Evolutionary conservation across 2,113 vertebrate genomes (phyloP).

Genomic region (Labrus mixtus): DNA sequence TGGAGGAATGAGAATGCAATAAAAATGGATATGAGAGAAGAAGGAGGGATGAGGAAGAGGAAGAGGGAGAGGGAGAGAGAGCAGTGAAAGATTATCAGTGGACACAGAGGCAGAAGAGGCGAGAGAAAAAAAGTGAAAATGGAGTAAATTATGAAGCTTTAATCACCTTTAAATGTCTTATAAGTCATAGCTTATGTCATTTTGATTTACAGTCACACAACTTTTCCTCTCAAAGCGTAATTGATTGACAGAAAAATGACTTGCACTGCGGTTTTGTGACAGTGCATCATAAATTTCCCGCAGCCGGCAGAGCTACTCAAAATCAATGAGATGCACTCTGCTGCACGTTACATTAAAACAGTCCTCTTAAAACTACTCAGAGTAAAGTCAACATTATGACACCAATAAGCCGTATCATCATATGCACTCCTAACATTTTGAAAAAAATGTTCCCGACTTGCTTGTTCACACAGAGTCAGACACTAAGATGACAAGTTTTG

Average conservation of each 20-base stretch:
- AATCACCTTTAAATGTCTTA: conserved; percentile 31
- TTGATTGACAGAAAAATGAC: conserved; percentile 20
- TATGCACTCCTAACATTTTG: too few relatives aligned
- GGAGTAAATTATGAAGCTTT: conserved; percentile 15
- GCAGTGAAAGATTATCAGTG: too few relatives aligned
- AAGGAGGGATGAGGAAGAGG: neutral
- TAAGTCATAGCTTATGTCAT: conserved; percentile 29
- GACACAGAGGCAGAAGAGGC: conserved; percentile 5
- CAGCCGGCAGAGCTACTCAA: neutral
- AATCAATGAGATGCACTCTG: conserved; percentile 28
- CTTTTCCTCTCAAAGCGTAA: neutral
- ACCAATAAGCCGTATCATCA: too few relatives aligned
- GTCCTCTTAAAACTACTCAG: neutral
- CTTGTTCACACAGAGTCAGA: too few relatives aligned
- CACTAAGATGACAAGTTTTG: too few relatives aligned
- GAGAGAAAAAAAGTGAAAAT: neutral
- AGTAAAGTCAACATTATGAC: neutral
- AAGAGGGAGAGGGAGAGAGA: too few relatives aligned
- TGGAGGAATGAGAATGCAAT: conserved; percentile 56
- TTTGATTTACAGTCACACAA: conserved; percentile 6
- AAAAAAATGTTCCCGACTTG: too few relatives aligned
- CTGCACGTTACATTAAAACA: neutral
- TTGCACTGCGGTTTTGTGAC: conserved; percentile 10
- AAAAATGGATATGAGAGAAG: conserved; percentile 61
- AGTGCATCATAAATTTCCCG: conserved; percentile 13